Evolutionary conservation across 1,140 invertebrate species (phyloP), one percentile per base, ranked within the genome.

Genomic region (Reticulitermes speratus): DNA sequence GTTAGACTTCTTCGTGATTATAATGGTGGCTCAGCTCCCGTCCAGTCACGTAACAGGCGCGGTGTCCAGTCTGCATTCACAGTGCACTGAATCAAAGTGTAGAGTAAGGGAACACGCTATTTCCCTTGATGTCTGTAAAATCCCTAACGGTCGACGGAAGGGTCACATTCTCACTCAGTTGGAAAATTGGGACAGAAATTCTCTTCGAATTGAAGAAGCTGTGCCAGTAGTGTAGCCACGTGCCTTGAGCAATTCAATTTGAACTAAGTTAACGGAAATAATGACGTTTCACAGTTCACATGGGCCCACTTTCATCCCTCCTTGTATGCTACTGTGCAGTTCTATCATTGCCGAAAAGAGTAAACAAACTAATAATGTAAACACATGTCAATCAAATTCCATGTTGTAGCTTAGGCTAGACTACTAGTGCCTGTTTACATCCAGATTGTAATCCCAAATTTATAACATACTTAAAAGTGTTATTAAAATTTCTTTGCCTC

Each of bases 181-280:
- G 65, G 65, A 75, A 75, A 75, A 75, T 75, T 75, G 25, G 25
- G 25, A 75, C n/a, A 30, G 65, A 75, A 75, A 75, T 75, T 75
- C 65, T n/a, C 25, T 75, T 75, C 5, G 65, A 75, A 75, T 75
- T 75, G 65, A 75, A 75, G 65, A 30, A 75, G 65, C 65, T 30
- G n/a, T 75, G 8, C n/a, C 65, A n/a, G 25, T 30, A 75, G 25
- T 25, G 25, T 75, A 30, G 65, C 25, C 65, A 75, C n/a, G 65
- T 30, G 65, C 65, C 25, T 11, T 16, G 65, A n/a, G 7, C 65
- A 11, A 75, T 75, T 30, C 65, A 75, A 75, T 75, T 30, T 30
- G 8, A 75, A 30, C n/a, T 75, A 30, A n/a, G 65, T 30, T 75
- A 75, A 75, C 25, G 65, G 25, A 75, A 75, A 75, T 75, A 75